phyloP scores from a whole-genome alignment of 2,113 vertebrate genomes.

The Cyanocitta stelleri region DNA sequence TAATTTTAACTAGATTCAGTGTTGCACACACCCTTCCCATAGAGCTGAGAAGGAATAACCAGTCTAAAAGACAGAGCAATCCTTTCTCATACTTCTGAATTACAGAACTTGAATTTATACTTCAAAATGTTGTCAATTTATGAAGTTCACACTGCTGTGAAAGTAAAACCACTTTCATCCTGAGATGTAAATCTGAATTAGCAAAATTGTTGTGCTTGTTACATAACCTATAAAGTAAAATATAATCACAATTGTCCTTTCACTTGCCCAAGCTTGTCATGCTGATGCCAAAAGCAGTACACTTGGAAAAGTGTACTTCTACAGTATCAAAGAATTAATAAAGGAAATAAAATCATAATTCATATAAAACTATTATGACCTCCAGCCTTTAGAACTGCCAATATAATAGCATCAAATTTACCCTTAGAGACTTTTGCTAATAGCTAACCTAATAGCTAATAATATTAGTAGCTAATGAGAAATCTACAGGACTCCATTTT shows the following conservation, averaged over 20 bases:
- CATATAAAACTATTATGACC: not conserved
- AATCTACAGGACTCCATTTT: not conserved
- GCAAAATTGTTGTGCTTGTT: not conserved
- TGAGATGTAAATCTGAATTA: slow-evolving; percentile 41
- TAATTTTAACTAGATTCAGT: slow-evolving; percentile 12
- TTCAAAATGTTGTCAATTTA: not conserved
- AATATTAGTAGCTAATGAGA: not conserved
- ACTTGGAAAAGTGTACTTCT: not conserved
- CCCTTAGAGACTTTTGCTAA: not conserved
- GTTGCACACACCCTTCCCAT: not conserved
- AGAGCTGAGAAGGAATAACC: not conserved
- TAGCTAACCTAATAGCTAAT: not conserved
- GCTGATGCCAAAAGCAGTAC: not conserved
- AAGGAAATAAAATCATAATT: not conserved
- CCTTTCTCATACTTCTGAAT: not conserved
- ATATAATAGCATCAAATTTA: not conserved
- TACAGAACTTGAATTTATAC: not conserved
- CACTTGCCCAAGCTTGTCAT: not conserved
- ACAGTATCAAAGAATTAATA: not conserved
- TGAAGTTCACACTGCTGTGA: not conserved
- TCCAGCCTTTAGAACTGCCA: not conserved
- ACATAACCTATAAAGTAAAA: not conserved
- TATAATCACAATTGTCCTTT: not conserved
- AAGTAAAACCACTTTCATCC: slow-evolving; percentile 17
- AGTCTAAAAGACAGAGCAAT: not conserved